Evolutionary conservation across 1,140 invertebrate genomes (phyloP), one percentile per base, ranked within the genome.

Genomic region (Drosophila aff.): DNA sequence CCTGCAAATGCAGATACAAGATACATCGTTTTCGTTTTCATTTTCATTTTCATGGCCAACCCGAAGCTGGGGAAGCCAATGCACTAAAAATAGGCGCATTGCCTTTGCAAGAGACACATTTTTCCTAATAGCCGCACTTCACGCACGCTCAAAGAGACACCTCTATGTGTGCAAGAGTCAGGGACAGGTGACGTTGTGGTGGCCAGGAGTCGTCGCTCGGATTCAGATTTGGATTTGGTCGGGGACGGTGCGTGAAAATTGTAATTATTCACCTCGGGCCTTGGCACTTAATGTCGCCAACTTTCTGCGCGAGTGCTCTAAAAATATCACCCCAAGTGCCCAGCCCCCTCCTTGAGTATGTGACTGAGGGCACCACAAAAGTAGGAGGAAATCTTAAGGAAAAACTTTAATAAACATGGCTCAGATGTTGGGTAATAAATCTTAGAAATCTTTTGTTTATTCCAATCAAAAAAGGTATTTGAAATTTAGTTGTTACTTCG

Each of bases 51-150:
- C 81, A 87, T 87, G 84, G 84, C 77, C 84, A 87, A 76, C 55
- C 76, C 58, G 55, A 79, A 79, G 75, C 53, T 68, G 79, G 38
- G 74, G 41, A 67, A 75, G 85, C 65, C 85, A 90, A 87, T 89
- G 81, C 74, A 89, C 84, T 90, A 72, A 78, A 87, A 87, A 87
- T 89, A 81, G 77, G 81, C 74, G 55, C 84, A 81, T 84, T 83
- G 83, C 84, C 81, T 81, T 87, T 68, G 55, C 61, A 7, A 73
- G 60, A 73, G 76, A 79, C 75, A 78, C 72, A 87, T 89, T 89
- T 53, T 86, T 73, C 74, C 82, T 87, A 87, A 89, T 81, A 83
- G 84, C 50, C 68, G 61, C 74, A 81, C 82, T 87, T 83, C 83
- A 87, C 77, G 84, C 84, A 87, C 68, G 55, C 85, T 53, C 72